These are phyloP conservation scores for Nematostella vectensis DNA, from an alignment of 92 coral and sea anemone species.

Conservation along the genomic window DNA sequence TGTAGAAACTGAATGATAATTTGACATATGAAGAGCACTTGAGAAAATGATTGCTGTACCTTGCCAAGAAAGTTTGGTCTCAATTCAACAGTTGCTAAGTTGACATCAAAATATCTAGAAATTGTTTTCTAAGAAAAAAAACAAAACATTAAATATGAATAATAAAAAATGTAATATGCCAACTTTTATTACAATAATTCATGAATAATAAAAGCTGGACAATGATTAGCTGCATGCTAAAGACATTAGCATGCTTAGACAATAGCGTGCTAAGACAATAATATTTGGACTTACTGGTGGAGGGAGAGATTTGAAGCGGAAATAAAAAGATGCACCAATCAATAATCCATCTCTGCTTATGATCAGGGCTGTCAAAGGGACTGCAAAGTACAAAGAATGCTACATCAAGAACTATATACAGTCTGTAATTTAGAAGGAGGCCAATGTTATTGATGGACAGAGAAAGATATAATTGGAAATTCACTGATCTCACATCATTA, in stretches of 20 bases:
- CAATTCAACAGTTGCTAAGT: constrained; percentile 87
- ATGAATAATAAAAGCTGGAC: background rate
- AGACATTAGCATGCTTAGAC: too few species aligned
- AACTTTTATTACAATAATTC: too few species aligned
- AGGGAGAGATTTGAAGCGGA: constrained; percentile 80
- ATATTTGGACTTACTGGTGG: constrained; percentile 93
- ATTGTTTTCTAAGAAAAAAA: constrained; percentile 62
- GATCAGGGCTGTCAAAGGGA: constrained; percentile 78
- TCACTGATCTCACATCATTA: too few species aligned
- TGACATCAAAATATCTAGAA: constrained; percentile 83
- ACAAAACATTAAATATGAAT: background rate
- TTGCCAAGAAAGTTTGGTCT: constrained; percentile 85
- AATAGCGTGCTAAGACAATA: too few species aligned
- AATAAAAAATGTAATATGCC: background rate
- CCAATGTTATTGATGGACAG: too few species aligned
- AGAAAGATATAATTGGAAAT: too few species aligned
- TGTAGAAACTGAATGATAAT: too few species aligned
- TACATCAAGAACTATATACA: too few species aligned
- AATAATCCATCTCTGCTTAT: constrained; percentile 78
- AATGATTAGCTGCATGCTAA: background rate
- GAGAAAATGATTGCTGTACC: constrained; percentile 25
- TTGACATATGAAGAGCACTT: background rate
- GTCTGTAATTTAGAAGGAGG: too few species aligned
- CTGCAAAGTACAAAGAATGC: constrained; percentile 28
- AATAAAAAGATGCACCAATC: constrained; percentile 64